Evolutionary conservation across 2,888 invertebrate genomes (phyloP).

Genomic region (Branchellion lobata): DNA sequence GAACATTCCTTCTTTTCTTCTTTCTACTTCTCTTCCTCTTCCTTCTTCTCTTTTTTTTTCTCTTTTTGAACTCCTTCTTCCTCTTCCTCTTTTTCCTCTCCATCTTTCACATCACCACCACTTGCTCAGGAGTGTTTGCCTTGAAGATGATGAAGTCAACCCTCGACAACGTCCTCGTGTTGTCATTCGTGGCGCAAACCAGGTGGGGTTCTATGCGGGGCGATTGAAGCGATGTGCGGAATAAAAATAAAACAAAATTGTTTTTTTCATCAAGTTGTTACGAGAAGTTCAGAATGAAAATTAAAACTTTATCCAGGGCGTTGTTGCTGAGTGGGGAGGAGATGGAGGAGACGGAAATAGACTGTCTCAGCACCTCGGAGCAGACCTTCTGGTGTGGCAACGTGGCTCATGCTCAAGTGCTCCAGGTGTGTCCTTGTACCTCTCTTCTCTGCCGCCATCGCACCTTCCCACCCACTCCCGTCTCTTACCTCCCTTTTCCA

Average conservation of each 20-base stretch:
- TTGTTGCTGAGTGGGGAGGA: conserved; percentile 88
- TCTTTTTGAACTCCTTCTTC: no score
- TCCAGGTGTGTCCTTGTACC: conserved; percentile 65
- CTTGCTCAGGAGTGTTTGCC: conserved; percentile 79
- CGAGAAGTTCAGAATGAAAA: not conserved
- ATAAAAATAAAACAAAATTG: no score
- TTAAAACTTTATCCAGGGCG: conserved; percentile 67
- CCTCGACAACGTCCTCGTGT: conserved; percentile 82
- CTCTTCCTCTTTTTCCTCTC: no score
- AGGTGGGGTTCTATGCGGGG: conserved; percentile 64
- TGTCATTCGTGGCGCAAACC: conserved; percentile 95
- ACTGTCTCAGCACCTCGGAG: conserved; percentile 84
- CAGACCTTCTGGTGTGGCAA: conserved; percentile 94
- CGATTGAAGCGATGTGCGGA: no score
- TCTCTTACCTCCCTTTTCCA: no score
- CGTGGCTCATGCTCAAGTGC: conserved; percentile 78
- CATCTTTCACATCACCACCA: not conserved
- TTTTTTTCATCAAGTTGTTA: not conserved
- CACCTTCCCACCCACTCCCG: not conserved
- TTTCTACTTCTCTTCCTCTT: no score
- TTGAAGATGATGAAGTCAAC: conserved; percentile 71
- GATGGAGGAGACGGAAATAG: conserved; percentile 92
- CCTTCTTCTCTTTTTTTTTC: no score
- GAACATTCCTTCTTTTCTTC: no score
- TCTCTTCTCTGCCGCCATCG: no score